These are phyloP conservation scores for Pseudomyrmex cubaensis DNA, from an alignment of 1,140 invertebrate genomes.

Conservation along the genomic window DNA sequence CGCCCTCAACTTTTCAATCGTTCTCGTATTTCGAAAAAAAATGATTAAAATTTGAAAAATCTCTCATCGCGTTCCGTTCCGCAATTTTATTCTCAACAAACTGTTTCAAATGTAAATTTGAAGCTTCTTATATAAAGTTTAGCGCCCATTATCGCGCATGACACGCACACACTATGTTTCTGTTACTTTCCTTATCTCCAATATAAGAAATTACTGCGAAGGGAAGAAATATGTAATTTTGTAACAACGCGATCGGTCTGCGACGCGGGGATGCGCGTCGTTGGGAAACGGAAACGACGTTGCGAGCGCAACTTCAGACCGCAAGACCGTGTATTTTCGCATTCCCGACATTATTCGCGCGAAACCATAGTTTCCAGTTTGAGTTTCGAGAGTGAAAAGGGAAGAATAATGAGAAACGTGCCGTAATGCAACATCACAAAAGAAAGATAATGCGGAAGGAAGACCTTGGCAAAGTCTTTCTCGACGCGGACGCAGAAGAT, in stretches of 20 bases:
- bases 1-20: background rate
- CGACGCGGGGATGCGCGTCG: slow-evolving; percentile 5
- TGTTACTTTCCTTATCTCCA: background rate
- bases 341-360: slow-evolving; percentile 34
- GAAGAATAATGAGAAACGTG: slow-evolving; percentile 32
- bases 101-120: no score
- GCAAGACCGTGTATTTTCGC: background rate
- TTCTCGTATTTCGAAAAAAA: background rate
- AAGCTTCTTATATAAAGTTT: no score
- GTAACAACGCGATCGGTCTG: background rate
- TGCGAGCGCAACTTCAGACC: background rate
- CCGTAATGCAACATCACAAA: background rate
- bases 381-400: background rate
- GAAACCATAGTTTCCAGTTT: slow-evolving; percentile 1
- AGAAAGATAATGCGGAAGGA: slow-evolving; percentile 20
- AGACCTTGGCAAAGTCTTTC: background rate
- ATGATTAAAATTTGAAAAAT: no score
- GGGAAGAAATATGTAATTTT: background rate
- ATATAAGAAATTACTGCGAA: background rate
- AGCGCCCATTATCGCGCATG: no score
- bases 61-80: no score
- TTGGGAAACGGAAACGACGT: slow-evolving; percentile 13
- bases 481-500: background rate
- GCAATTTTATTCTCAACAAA: no score
- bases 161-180: background rate